These are phyloP conservation scores for Alethe castanea DNA, from an alignment of 2,113 vertebrate genomes.

Conservation along the genomic window DNA sequence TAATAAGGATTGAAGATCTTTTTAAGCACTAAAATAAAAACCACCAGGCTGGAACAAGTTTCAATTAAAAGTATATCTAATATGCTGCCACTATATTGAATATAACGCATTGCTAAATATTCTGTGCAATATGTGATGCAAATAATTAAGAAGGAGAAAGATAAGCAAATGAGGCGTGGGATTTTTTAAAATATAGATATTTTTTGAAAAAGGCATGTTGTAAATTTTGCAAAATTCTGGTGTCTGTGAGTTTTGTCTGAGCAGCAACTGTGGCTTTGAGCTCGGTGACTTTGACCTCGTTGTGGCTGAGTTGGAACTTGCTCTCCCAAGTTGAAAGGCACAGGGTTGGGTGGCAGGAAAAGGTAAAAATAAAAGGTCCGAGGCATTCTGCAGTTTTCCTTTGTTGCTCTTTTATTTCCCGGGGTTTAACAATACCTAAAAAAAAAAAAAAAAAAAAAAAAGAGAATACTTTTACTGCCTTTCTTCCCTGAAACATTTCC, in stretches of 20 bases:
- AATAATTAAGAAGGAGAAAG: conserved; percentile 15
- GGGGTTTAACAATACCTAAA: not conserved
- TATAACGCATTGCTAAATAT: not conserved
- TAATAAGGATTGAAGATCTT: not conserved
- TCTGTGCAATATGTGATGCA: not conserved
- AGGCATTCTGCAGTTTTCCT: conserved; percentile 30
- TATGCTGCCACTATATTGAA: conserved; percentile 46
- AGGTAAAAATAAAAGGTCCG: not conserved
- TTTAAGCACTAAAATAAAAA: conserved; percentile 12
- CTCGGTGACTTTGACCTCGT: conserved; percentile 63
- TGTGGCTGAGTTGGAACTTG: conserved; percentile 55
- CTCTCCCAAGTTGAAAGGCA: conserved; percentile 64
- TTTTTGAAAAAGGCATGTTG: not conserved
- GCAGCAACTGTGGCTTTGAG: conserved; percentile 10
- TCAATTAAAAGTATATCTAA: conserved; percentile 38
- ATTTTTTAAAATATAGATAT: not conserved
- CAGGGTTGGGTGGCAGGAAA: conserved; percentile 24
- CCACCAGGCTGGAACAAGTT: conserved; percentile 20
- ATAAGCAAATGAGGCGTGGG: rapidly evolving
- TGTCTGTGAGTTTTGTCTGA: not conserved
- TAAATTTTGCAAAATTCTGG: conserved; percentile 10
- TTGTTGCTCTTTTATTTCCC: conserved; percentile 60
- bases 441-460: not conserved
- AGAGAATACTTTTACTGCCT: conserved; percentile 8
- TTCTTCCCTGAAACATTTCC: conserved; percentile 36